Conservation (phyloP, 2,888 invertebrate genomes). For the Zaprionus bogoriensis region DNA sequence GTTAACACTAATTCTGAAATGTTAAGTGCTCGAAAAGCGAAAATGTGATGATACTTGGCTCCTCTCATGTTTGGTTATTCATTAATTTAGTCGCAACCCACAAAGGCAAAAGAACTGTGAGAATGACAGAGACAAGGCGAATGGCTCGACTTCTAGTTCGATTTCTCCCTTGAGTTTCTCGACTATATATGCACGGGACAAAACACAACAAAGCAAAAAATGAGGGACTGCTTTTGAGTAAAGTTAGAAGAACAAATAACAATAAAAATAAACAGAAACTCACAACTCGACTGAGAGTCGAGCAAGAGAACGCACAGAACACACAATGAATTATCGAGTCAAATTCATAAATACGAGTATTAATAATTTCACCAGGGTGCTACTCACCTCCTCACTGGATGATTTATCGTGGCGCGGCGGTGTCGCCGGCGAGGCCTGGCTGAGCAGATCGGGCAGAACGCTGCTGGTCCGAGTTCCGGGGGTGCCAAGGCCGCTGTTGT, state of each 20-base stretch:
- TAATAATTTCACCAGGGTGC: constrained; percentile 15
- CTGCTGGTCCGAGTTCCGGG: constrained; percentile 92
- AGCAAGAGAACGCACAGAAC: constrained; percentile 58
- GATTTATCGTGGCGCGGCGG: constrained; percentile 95
- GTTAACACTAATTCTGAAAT: constrained; percentile 4
- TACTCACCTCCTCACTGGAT: constrained; percentile 96
- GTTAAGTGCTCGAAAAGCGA: constrained; percentile 19
- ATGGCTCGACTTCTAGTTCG: constrained; percentile 26
- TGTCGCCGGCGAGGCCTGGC: constrained; percentile 93
- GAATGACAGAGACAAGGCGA: constrained; percentile 24
- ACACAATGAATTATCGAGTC: constrained; percentile 65
- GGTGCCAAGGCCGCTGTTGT: constrained; percentile 84
- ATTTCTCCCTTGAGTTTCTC: constrained; percentile 8
- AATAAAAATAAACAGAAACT: constrained; percentile 35
- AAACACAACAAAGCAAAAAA: constrained; percentile 32
- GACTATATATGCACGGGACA: constrained; percentile 23
- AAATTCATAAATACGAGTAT: constrained; percentile 27
- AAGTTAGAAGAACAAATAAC: constrained; percentile 43
- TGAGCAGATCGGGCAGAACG: constrained; percentile 96
- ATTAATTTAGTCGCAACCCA: constrained; percentile 2
- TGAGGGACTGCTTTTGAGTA: constrained; percentile 10
- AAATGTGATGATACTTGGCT: constrained; percentile 4
- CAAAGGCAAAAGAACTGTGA: constrained; percentile 1
- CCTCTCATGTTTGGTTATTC: neutral
- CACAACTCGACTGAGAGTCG: constrained; percentile 25